Evolutionary conservation across 2,113 vertebrate species (phyloP).

Genomic region (Dipodomys stephensi): DNA sequence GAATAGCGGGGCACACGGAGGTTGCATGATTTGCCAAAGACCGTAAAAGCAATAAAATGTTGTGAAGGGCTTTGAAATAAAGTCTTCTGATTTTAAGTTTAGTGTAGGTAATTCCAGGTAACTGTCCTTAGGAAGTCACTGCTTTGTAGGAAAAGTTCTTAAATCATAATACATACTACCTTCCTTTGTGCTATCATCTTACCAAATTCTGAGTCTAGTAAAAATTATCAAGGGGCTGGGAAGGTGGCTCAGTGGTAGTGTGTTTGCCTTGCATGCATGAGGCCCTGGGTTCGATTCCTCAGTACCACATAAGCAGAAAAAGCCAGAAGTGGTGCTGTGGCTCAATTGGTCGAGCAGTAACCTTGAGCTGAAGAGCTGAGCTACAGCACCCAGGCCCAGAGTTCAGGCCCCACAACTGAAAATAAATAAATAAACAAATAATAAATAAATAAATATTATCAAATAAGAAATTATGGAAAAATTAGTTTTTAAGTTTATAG

Average conservation of each 20-base stretch:
- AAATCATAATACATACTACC: not conserved
- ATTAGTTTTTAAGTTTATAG: not conserved
- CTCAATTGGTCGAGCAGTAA: too few relatives aligned
- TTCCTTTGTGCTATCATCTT: not conserved
- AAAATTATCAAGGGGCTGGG: too few relatives aligned
- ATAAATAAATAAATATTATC: not conserved
- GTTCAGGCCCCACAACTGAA: too few relatives aligned
- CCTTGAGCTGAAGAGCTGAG: too few relatives aligned
- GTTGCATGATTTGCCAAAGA: not conserved
- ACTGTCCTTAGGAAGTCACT: not conserved
- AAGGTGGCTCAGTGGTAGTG: too few relatives aligned
- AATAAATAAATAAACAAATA: too few relatives aligned
- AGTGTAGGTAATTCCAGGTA: not conserved
- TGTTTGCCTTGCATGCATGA: too few relatives aligned
- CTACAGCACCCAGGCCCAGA: too few relatives aligned
- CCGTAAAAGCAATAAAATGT: not conserved
- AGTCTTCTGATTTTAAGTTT: not conserved
- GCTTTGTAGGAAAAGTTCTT: not conserved
- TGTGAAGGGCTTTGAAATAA: not conserved
- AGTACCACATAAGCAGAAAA: too few relatives aligned
- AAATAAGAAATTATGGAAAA: not conserved
- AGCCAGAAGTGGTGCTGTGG: too few relatives aligned
- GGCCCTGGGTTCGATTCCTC: too few relatives aligned
- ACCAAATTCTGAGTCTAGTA: not conserved
- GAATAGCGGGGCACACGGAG: not conserved